Conservation (phyloP, 2,113 vertebrate species). For the human (Homo sapiens) region DNA sequence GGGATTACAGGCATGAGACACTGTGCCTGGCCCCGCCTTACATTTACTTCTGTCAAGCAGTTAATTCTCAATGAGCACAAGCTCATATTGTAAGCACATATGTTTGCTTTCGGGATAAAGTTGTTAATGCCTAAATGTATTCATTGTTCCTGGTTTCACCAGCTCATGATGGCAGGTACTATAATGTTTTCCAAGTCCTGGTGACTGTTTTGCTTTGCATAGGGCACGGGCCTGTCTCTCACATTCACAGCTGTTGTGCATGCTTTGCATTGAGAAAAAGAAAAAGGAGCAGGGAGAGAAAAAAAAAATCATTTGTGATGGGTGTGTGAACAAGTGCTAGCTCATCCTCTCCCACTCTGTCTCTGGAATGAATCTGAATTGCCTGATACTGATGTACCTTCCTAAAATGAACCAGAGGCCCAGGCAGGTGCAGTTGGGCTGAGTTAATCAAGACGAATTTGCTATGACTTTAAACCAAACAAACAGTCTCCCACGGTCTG, state of each 20-base stretch:
- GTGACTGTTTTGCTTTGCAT: conserved; percentile 61
- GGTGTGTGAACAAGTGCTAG: not conserved
- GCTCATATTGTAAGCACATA: conserved; percentile 73
- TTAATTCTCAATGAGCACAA: conserved; percentile 81
- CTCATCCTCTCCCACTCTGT: not conserved
- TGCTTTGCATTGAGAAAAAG: conserved; percentile 61
- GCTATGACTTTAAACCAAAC: not conserved
- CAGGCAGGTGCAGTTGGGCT: not conserved
- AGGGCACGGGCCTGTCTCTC: conserved; percentile 58
- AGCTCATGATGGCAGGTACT: conserved; percentile 67
- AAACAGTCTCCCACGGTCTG: not conserved
- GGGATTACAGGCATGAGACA: too few species aligned
- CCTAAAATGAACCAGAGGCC: not conserved
- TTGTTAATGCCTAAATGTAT: conserved; percentile 75
- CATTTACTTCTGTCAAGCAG: conserved; percentile 76
- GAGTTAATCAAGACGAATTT: not conserved
- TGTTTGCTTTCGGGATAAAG: conserved; percentile 79
- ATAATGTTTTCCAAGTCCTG: conserved; percentile 68
- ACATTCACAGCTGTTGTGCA: conserved; percentile 55
- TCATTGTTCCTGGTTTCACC: conserved; percentile 69
- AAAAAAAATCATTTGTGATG: not conserved
- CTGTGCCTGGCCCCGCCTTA: not conserved
- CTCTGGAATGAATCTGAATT: not conserved
- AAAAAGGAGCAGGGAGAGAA: not conserved
- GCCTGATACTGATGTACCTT: not conserved